Evolutionary conservation across 2,797 vertebrate species (phyloP).

Genomic region (Spinus pinus): DNA sequence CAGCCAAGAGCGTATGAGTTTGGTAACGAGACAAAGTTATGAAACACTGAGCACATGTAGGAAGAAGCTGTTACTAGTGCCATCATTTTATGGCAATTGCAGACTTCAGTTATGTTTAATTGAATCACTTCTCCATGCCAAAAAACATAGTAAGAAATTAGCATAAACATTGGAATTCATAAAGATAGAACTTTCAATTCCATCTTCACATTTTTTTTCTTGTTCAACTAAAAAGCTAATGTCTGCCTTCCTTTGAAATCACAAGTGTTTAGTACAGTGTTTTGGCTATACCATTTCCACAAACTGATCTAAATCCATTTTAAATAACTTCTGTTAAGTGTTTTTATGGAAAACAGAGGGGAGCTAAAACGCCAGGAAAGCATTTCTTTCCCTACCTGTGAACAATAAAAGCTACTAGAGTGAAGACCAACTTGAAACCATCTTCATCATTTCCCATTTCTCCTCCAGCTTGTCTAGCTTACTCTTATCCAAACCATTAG

Average conservation of each 20-base stretch:
- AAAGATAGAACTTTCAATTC: neutral
- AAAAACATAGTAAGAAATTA: neutral
- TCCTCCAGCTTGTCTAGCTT: neutral
- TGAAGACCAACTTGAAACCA: neutral
- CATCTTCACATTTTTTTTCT: neutral
- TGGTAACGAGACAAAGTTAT: neutral
- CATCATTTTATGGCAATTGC: neutral
- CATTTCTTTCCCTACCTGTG: neutral
- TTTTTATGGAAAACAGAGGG: neutral
- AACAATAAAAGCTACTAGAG: neutral
- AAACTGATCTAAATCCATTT: slow-evolving; percentile 28
- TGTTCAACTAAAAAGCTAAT: neutral
- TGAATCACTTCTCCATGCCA: neutral
- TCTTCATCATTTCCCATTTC: neutral
- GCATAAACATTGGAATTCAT: neutral
- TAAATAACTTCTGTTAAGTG: slow-evolving; percentile 28
- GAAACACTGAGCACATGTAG: neutral
- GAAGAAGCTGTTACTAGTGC: neutral
- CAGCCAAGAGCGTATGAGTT: neutral
- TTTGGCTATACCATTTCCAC: neutral
- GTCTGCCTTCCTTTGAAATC: neutral
- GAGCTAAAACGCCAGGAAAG: neutral
- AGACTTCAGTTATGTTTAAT: neutral
- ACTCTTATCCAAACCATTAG: neutral
- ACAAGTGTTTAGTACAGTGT: neutral